phyloP scores from a whole-genome alignment of 2,888 invertebrate species.

The Cantharis rustica region DNA sequence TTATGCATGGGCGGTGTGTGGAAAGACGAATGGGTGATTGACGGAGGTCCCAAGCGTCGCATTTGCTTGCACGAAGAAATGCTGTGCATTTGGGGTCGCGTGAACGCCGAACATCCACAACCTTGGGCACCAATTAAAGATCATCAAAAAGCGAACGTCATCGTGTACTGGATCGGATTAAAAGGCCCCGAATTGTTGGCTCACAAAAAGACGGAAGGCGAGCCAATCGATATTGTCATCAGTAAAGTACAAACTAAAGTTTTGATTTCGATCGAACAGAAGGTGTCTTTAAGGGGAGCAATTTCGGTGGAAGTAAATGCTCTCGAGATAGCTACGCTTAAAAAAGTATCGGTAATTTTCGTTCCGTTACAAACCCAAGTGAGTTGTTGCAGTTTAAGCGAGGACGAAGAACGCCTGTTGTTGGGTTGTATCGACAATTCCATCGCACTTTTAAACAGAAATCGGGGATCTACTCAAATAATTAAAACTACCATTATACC shows the following conservation, averaged over 20 bases:
- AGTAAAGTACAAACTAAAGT: constrained; percentile 70
- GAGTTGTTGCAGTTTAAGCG: constrained; percentile 69
- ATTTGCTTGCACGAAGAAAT: constrained; percentile 53
- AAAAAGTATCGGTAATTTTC: constrained; percentile 68
- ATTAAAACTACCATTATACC: constrained; percentile 83
- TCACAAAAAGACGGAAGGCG: constrained; percentile 85
- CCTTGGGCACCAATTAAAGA: constrained; percentile 91
- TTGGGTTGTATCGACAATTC: constrained; percentile 86
- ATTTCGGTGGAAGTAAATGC: constrained; percentile 73
- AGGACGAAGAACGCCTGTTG: constrained; percentile 72
- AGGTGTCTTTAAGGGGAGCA: constrained; percentile 71
- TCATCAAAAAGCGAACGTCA: constrained; percentile 87
- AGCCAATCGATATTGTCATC: constrained; percentile 82
- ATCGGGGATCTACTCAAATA: constrained; percentile 74
- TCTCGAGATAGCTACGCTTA: constrained; percentile 66
- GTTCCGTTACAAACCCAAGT: constrained; percentile 74
- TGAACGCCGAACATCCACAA: constrained; percentile 83
- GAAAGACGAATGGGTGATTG: constrained; percentile 58
- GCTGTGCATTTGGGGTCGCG: constrained; percentile 85
- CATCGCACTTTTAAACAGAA: constrained; percentile 77
- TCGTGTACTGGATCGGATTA: constrained; percentile 66
- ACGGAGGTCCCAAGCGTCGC: constrained; percentile 54
- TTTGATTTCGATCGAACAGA: constrained; percentile 82
- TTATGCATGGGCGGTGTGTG: constrained; percentile 56
- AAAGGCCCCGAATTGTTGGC: constrained; percentile 74